Evolutionary conservation across 2,888 invertebrate genomes (phyloP).

Genomic region (Empis livida): DNA sequence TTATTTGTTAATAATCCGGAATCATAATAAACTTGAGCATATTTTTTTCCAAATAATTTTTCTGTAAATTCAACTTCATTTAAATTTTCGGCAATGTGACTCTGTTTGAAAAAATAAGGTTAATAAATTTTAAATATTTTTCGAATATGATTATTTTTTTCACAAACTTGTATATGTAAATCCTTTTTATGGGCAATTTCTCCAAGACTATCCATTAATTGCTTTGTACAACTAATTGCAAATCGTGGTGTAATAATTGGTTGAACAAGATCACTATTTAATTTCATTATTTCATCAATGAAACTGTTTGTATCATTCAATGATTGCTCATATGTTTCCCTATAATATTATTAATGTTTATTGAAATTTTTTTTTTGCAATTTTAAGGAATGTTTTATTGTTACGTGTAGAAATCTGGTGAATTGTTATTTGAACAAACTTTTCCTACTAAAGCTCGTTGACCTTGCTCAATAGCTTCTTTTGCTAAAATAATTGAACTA

Average conservation of each 20-base stretch:
- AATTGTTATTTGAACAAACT: slow-evolving; percentile 40
- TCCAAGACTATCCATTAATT: slow-evolving; percentile 55
- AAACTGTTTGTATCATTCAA: slow-evolving; percentile 49
- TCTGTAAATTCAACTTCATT: slow-evolving; percentile 57
- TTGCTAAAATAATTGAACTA: slow-evolving; percentile 56
- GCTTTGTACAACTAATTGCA: slow-evolving; percentile 62
- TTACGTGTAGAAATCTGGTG: slow-evolving; percentile 32
- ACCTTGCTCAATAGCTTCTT: slow-evolving; percentile 48
- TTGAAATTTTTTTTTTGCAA: too few relatives aligned
- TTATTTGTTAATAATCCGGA: slow-evolving; percentile 59
- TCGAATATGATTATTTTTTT: background rate
- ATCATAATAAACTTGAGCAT: slow-evolving; percentile 64
- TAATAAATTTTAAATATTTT: background rate
- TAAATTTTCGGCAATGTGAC: slow-evolving; percentile 71
- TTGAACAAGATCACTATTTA: slow-evolving; percentile 47
- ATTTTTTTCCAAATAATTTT: slow-evolving; percentile 43
- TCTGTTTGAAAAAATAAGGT: slow-evolving; percentile 42
- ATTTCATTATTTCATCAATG: slow-evolving; percentile 42
- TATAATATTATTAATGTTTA: slow-evolving; percentile 27
- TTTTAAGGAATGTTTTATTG: slow-evolving; percentile 3
- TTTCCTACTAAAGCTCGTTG: slow-evolving; percentile 82
- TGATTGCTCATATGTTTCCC: slow-evolving; percentile 52
- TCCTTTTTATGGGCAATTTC: slow-evolving; percentile 51
- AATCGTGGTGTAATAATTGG: slow-evolving; percentile 79
- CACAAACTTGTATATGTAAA: slow-evolving; percentile 59